A percentile compares a stretch with the other conserved stretches of the same genome.
Evolutionary conservation across 2,888 invertebrate species (phyloP).

Genomic region (Eilema griseolum): DNA sequence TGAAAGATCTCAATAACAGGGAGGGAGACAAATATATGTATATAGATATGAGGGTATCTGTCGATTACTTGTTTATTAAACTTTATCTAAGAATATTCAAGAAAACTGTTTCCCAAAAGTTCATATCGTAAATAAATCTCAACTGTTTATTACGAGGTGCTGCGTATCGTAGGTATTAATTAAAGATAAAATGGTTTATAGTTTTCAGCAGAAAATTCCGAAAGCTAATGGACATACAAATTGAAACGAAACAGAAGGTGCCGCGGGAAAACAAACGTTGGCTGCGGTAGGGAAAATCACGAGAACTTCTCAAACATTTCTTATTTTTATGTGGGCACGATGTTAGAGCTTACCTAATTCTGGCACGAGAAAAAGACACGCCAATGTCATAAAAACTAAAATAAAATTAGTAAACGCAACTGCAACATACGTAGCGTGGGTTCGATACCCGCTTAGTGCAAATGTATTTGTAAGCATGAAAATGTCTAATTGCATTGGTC

Average conservation of each 20-base stretch:
- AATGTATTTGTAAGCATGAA: too few species aligned
- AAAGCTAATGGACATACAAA: conserved; percentile 85
- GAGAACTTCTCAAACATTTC: conserved; percentile 58
- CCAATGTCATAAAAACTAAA: not conserved
- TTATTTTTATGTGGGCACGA: conserved; percentile 1
- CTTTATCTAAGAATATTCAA: not conserved
- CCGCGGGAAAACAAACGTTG: conserved; percentile 70
- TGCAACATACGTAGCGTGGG: too few species aligned
- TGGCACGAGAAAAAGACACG: not conserved
- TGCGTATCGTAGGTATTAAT: conserved; percentile 41
- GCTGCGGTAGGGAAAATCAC: conserved; percentile 50
- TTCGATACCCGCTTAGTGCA: too few species aligned
- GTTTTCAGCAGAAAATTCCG: conserved; percentile 63
- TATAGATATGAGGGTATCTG: not conserved
- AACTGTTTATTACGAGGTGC: conserved; percentile 13
- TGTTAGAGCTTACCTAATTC: not conserved
- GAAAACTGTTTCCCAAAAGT: not conserved
- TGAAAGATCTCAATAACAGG: not conserved
- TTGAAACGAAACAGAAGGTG: conserved; percentile 83
- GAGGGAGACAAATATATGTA: not conserved
- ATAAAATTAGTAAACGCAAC: not conserved
- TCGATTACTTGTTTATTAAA: conserved; percentile 1
- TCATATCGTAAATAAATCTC: conserved; percentile 7
- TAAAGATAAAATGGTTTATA: conserved; percentile 48
- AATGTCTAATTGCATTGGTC: too few species aligned